A percentile compares a stretch with the other conserved stretches of the same genome.
phyloP scores from a whole-genome alignment of 2,113 vertebrate species.

The Anguilla japonica region DNA sequence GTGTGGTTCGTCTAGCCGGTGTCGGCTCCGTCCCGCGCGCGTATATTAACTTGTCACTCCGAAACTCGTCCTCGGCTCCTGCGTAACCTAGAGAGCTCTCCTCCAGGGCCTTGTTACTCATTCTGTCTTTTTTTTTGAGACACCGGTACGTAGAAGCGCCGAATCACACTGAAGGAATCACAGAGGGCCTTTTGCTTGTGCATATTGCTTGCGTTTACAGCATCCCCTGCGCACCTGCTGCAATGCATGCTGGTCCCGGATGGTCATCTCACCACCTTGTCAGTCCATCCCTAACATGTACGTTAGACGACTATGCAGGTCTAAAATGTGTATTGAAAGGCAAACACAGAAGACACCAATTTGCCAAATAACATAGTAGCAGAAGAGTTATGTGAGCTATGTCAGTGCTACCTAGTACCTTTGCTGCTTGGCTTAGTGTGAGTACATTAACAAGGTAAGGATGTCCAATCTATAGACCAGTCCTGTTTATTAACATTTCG shows the following conservation, averaged over 20 bases:
- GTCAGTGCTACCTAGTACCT: not conserved
- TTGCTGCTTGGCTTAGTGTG: not conserved
- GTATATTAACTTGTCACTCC: not conserved
- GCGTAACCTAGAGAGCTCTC: not conserved
- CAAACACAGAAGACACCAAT: not conserved
- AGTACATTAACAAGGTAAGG: not conserved
- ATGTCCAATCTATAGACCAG: not conserved
- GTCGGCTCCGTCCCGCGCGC: not conserved
- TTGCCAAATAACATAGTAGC: not conserved
- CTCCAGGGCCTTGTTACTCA: not conserved
- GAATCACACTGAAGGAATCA: not conserved
- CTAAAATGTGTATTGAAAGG: not conserved
- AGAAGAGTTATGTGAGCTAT: not conserved
- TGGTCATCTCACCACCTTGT: not conserved
- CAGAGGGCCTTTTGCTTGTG: not conserved
- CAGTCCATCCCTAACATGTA: not conserved
- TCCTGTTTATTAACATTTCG: not conserved
- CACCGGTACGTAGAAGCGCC: not conserved
- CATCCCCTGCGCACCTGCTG: not conserved
- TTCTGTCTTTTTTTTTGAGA: not conserved
- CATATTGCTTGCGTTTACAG: not conserved
- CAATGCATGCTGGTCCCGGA: not conserved
- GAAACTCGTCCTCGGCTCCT: not conserved
- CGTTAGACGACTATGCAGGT: not conserved
- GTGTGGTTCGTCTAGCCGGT: not conserved